Percentiles rank a stretch among this genome's conserved stretches.
Conservation (phyloP, 1,140 invertebrate species). For the Anoplolepis gracilipes region DNA sequence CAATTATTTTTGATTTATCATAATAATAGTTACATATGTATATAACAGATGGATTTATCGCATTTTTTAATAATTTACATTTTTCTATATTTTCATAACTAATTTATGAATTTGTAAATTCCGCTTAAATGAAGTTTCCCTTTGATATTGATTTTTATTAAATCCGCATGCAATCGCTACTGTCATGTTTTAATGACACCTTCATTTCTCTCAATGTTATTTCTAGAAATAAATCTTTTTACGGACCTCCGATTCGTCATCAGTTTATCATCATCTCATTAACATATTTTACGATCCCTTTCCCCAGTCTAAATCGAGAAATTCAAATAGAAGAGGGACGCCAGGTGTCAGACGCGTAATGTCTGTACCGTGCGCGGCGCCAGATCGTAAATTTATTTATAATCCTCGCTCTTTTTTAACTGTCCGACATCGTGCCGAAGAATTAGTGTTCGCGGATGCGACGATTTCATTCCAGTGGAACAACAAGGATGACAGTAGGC, state of each 20-base stretch:
- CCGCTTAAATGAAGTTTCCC: too few relatives aligned
- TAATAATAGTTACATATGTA: background rate
- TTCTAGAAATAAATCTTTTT: background rate
- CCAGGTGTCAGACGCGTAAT: slow-evolving; percentile 49
- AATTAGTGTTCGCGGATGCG: slow-evolving; percentile 64
- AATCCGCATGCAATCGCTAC: background rate
- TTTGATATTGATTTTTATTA: too few relatives aligned
- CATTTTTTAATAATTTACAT: too few relatives aligned
- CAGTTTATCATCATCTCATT: slow-evolving; percentile 44
- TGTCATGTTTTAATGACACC: background rate
- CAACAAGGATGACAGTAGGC: slow-evolving; percentile 56
- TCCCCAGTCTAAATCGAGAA: background rate
- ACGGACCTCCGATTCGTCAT: background rate
- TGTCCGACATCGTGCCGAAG: slow-evolving; percentile 9
- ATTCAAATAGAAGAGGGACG: slow-evolving; percentile 11
- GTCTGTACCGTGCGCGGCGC: slow-evolving; percentile 6
- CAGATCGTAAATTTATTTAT: slow-evolving; percentile 72
- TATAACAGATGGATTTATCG: background rate
- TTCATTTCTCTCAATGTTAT: background rate
- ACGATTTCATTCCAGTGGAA: slow-evolving; percentile 7
- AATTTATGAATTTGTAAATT: background rate
- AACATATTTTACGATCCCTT: slow-evolving; percentile 22
- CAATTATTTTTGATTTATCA: background rate
- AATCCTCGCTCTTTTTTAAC: slow-evolving; percentile 64
- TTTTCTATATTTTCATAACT: background rate